phyloP scores from a whole-genome alignment of 2,888 invertebrate genomes.

The Ophioninae sp. region DNA sequence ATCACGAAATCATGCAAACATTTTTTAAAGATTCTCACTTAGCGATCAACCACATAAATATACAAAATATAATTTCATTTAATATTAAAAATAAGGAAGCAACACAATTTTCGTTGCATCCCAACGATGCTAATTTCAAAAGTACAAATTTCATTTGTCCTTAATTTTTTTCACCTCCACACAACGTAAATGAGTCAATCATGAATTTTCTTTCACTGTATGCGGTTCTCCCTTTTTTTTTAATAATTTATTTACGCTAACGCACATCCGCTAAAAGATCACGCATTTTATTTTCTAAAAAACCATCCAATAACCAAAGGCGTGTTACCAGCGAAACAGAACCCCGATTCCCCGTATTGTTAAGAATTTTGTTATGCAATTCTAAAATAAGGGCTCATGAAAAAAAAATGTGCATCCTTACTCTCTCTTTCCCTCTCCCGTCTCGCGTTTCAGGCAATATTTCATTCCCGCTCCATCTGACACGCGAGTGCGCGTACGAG shows the following conservation, averaged over 20 bases:
- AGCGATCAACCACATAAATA: too few relatives aligned
- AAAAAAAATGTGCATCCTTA: conserved; percentile 10
- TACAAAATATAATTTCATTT: too few relatives aligned
- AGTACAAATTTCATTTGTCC: background rate
- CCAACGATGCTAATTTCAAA: background rate
- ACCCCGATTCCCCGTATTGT: too few relatives aligned
- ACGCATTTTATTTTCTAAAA: background rate
- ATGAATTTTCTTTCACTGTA: background rate
- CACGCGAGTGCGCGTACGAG: conserved; percentile 43
- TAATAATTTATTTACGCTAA: background rate
- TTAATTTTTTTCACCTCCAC: background rate
- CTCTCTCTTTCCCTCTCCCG: background rate
- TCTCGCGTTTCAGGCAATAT: conserved; percentile 58
- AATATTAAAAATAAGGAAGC: background rate
- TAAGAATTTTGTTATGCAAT: background rate
- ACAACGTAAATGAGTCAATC: background rate
- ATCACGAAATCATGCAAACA: too few relatives aligned
- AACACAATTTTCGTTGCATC: background rate
- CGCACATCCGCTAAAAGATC: background rate
- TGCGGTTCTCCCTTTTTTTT: background rate
- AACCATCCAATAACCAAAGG: background rate
- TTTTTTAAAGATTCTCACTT: background rate
- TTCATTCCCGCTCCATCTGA: conserved; percentile 68
- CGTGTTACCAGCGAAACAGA: background rate
- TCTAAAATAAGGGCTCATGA: background rate